Evolutionary conservation across 2,888 invertebrate species (phyloP).

Genomic region (Trachelus stipa): DNA sequence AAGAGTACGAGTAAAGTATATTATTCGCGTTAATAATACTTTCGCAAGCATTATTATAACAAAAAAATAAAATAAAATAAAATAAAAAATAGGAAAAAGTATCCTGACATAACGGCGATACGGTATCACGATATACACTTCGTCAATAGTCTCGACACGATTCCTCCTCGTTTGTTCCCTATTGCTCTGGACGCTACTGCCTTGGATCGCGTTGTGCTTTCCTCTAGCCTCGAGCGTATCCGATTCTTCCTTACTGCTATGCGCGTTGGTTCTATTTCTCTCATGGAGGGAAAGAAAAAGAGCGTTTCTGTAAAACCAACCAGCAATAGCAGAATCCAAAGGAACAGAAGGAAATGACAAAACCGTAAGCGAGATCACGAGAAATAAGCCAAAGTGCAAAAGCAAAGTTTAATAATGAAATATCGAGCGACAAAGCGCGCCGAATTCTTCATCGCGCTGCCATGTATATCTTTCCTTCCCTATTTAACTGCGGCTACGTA

Average conservation of each 20-base stretch:
- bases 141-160: neutral
- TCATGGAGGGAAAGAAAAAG: neutral
- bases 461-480: neutral
- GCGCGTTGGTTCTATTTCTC: neutral
- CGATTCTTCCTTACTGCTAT: neutral
- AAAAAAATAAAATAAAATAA: conserved; percentile 11
- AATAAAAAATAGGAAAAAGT: conserved; percentile 13
- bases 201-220: neutral
- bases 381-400: neutral
- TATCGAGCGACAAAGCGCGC: neutral
- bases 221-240: neutral
- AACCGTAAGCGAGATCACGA: neutral
- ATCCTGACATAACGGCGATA: neutral
- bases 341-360: neutral
- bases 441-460: neutral
- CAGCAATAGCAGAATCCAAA: neutral
- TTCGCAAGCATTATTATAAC: conserved; percentile 26
- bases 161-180: neutral
- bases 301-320: neutral
- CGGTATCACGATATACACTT: neutral
- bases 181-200: neutral
- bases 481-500: neutral
- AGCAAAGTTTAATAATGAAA: neutral
- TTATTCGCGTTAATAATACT: conserved; percentile 29
- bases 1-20: neutral